Evolutionary conservation across 2,888 invertebrate species (phyloP), one percentile per base, ranked within the genome.

Genomic region (Latrodectus elegans): DNA sequence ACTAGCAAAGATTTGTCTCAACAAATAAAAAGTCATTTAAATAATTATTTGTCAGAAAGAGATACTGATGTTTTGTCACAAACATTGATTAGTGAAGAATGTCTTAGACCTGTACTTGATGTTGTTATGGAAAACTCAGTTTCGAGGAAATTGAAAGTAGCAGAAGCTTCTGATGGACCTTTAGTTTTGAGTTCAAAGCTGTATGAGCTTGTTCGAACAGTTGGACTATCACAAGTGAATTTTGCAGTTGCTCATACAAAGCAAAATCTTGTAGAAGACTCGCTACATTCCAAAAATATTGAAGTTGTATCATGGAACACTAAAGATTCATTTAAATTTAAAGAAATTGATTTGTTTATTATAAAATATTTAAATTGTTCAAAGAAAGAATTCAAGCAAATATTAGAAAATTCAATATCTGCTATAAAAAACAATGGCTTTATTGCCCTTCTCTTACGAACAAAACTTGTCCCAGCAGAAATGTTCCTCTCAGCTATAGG

Each of bases 121-220:
- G 92, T 96, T 12, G 95, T 95, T 38, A 92, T 95, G 60, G 97
- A 98, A 93, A 98, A 97, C 92, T 94, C 94, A 22, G 93, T 93
- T 64, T 94, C 95, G 12, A 92, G 95, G 4, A 96, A 95, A 91
- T 92, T 97, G 22, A 96, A 96, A 92, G 93, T 95, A 17, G 93
- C 94, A 15, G 97, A 98, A 93, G 93, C 95, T 10, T 94, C 89
- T 49, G 82, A 89, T 6, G 82, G 86, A 15, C 65, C 68, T 8
- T 11, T 73, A 17, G 73, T 86, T 14, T 38, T 90, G 1, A 68
- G 74, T 26, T 8, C 84, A 17, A 79, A 86, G 64, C 79, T 90
- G 3, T 78, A 73, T 12, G 77, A 88, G 67, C 81, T 86, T 4
- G 51, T 90, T 3, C 84, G 89, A 55, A 73, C 81, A 26, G 85